Percentiles rank a stretch among this genome's conserved stretches.
Evolutionary conservation across 1,140 invertebrate genomes (phyloP).

Genomic region (Drosophila kanapiae): DNA sequence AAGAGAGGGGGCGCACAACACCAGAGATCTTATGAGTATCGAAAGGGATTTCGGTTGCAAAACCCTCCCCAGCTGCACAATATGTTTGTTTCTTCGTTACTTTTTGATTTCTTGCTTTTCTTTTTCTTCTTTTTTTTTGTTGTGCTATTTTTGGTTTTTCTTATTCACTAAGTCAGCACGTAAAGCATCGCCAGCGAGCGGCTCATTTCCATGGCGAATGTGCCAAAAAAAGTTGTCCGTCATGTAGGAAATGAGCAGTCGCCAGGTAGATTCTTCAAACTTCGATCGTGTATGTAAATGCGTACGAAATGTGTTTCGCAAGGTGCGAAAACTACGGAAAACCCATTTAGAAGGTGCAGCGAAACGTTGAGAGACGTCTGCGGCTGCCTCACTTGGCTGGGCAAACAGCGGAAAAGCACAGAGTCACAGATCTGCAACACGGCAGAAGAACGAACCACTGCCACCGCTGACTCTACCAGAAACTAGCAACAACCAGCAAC

Average conservation of each 20-base stretch:
- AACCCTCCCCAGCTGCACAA: constrained; percentile 62
- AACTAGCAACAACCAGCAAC: constrained; percentile 15
- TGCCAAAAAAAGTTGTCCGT: constrained; percentile 72
- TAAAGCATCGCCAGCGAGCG: constrained; percentile 57
- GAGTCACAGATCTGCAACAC: constrained; percentile 36
- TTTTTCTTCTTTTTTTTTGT: constrained; percentile 15
- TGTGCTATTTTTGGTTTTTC: constrained; percentile 3
- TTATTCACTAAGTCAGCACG: constrained; percentile 51
- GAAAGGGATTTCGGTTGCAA: constrained; percentile 52
- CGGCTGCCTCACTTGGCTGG: constrained; percentile 70
- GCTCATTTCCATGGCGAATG: constrained; percentile 55
- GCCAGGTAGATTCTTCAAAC: constrained; percentile 49
- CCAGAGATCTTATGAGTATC: constrained; percentile 66
- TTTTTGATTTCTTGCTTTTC: constrained; percentile 8
- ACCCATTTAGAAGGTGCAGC: constrained; percentile 83
- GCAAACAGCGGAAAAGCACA: constrained; percentile 61
- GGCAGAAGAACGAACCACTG: constrained; percentile 31
- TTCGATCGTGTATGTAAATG: constrained; percentile 71
- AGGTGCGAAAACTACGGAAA: constrained; percentile 80
- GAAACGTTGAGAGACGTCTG: constrained; percentile 74
- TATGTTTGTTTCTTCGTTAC: constrained; percentile 48
- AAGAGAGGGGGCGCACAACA: constrained; percentile 60
- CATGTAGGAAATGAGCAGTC: constrained; percentile 73
- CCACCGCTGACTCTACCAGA: constrained; percentile 26
- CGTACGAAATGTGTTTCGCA: constrained; percentile 79